phyloP scores from a whole-genome alignment of 2,113 vertebrate genomes.

The Muscicapa adusta region DNA sequence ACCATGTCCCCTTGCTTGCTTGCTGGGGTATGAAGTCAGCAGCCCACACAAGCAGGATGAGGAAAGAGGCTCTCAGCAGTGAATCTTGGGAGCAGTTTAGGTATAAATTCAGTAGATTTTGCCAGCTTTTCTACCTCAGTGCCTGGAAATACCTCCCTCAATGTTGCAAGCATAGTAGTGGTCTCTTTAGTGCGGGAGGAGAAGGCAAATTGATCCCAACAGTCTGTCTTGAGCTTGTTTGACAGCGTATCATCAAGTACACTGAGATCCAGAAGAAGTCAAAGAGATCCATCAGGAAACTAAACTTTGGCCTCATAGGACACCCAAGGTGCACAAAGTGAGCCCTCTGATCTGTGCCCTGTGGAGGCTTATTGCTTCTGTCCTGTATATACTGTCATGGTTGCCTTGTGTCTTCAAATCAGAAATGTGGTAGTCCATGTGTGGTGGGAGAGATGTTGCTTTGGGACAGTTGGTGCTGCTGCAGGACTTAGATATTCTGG shows the following conservation, averaged over 20 bases:
- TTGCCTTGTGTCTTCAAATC: not conserved
- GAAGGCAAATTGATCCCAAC: not conserved
- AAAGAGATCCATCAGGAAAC: not conserved
- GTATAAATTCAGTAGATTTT: not conserved
- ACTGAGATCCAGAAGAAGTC: not conserved
- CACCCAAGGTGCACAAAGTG: not conserved
- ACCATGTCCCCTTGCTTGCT: not conserved
- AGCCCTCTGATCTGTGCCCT: not conserved
- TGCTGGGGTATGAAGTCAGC: not conserved
- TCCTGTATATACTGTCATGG: not conserved
- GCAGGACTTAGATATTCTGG: not conserved
- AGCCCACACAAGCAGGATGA: not conserved
- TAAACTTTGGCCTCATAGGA: not conserved
- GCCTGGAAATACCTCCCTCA: not conserved
- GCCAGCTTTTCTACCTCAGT: not conserved
- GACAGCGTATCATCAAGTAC: not conserved
- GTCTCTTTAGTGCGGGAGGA: not conserved
- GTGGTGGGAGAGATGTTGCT: not conserved
- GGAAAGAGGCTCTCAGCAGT: not conserved
- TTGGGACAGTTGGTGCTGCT: not conserved
- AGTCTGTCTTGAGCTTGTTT: not conserved
- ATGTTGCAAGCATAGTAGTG: not conserved
- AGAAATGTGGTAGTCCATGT: not conserved
- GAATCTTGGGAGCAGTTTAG: not conserved
- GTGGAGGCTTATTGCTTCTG: not conserved